phyloP scores from a whole-genome alignment of 2,888 invertebrate genomes.

The Nephrotoma guestfalica region DNA sequence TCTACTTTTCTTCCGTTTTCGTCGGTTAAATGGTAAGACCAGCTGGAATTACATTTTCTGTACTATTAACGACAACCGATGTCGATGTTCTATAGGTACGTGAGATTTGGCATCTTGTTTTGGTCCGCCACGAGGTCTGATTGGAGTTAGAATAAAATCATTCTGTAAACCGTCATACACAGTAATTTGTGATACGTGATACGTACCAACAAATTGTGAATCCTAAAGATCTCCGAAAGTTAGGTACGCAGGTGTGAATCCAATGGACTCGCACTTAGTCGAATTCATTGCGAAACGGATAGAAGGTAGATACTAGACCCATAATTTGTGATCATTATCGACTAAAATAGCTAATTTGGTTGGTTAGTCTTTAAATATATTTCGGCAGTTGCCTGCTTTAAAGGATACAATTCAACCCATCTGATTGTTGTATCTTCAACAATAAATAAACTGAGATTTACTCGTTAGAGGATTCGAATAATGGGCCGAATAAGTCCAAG shows the following conservation, averaged over 20 bases:
- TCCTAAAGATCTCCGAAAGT: not conserved
- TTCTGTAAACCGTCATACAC: not conserved
- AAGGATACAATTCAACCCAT: not conserved
- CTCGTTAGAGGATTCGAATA: not conserved
- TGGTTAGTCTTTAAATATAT: not conserved
- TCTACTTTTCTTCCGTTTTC: too few species aligned
- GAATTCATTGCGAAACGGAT: not conserved
- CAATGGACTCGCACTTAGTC: not conserved
- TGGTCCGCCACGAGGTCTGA: not conserved
- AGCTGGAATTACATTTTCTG: too few species aligned
- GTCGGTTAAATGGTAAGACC: too few species aligned
- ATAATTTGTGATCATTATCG: not conserved
- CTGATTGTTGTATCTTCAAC: not conserved
- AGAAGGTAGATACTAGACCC: too few species aligned
- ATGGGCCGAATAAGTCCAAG: not conserved
- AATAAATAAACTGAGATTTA: not conserved
- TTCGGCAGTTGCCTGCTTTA: not conserved
- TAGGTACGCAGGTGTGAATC: not conserved
- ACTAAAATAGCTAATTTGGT: not conserved
- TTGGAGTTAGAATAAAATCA: not conserved
- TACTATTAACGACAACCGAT: too few species aligned
- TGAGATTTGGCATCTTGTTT: not conserved
- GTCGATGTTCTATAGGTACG: too few species aligned
- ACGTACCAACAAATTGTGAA: not conserved
- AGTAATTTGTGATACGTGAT: not conserved